Evolutionary conservation across 53 echinoderm and acorn worm species (phyloP), one percentile per base, ranked within the genome.

Genomic region (Holothuria leucospilota): DNA sequence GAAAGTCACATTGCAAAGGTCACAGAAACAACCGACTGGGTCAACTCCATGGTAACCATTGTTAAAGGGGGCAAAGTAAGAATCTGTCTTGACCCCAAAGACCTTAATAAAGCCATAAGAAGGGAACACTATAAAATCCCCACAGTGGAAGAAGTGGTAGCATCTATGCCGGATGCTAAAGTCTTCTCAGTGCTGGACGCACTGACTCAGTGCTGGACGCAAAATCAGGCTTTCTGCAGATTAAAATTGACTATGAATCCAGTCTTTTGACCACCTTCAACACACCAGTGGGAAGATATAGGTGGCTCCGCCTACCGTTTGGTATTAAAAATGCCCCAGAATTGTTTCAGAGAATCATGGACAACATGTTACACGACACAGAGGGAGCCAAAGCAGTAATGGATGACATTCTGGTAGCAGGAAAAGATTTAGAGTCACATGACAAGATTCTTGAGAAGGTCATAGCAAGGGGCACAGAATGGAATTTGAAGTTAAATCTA

Each of bases 301-400:
- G 92, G 39, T 95, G 90, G 87, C 64, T 93, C 4, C 82, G 92
- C 25, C 86, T 92, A 13, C 92, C 90, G 16, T 92, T 95, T 84
- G 95, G 92, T 16, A 92, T 90, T 20, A 87, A 87, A 60, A 90
- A 68, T 85, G 90, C 69, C 42, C 92, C 79, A 13, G 87, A 75
- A 61, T 79, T 71, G 40, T 91, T 74, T 61, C 78, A 68, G 68
- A 88, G 68, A 29, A 86, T 90, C 46, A 91, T 94, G 88, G 94
- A 91, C 68, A 78, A 84, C n/a, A 93, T 94, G 91, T 77, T 94
- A 27, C 65, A 82, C 8, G 88, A 68, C 40, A 88, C 82, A 51
- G 90, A 87, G 27, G 88, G 94, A 41, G 84, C 88, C 38, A 82
- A 86, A 82, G 91, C 91, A 59, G 82, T 88, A 24, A 91, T 93